Base-by-base conservation (phyloP, 2,797 vertebrate genomes). In the Lycodopsis pacificus region DNA sequence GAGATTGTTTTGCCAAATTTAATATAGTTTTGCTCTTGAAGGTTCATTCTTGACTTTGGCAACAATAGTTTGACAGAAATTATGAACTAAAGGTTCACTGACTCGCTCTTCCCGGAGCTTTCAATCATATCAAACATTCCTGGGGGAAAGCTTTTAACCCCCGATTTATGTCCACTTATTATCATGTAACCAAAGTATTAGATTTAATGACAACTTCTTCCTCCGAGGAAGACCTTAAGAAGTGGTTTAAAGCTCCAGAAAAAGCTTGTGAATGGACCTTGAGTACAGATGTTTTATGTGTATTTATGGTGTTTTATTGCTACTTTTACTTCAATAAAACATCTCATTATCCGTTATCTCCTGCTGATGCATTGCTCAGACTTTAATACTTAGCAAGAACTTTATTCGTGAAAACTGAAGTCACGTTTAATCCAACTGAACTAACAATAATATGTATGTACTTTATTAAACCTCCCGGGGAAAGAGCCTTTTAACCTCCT, bases 401-500 rank as follows among this genome's bases (percentile, higher is more conserved):
- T 67, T 17, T 11, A 22, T 20, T 76, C 15, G n/a, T 58, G 2
- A 56, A 9, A 79, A 61, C 27, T 11, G 40, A 15, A 54, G n/a
- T 63, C 32, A 6, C 1, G 6, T 76, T 56, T 61, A 80, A 46
- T 75, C 27, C 40, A 57, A 1, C 42, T 32, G 27, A 64, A 49
- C 44, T 25, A 58, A 62, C 57, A 64, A 22, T 22, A 56, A 48
- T 27, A 32, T 49, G 66, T 32, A 27, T 15, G 38, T 65, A 65
- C 32, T 69, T 70, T 76, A 65, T 62, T 67, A 64, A 71, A 64
- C 20, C 65, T 66, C 20, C 20, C 17, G 20, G 56, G 56, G 17
- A 62, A 70, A 42, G 11, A 40, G 11, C 56, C 25, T 68, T 80
- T 70, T 63, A 80, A 69, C 59, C 64, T 4, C 5, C 30, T 56